Percentiles rank a stretch among this genome's conserved stretches.
Evolutionary conservation across 2,888 invertebrate genomes (phyloP).

Genomic region (Nomada flava): DNA sequence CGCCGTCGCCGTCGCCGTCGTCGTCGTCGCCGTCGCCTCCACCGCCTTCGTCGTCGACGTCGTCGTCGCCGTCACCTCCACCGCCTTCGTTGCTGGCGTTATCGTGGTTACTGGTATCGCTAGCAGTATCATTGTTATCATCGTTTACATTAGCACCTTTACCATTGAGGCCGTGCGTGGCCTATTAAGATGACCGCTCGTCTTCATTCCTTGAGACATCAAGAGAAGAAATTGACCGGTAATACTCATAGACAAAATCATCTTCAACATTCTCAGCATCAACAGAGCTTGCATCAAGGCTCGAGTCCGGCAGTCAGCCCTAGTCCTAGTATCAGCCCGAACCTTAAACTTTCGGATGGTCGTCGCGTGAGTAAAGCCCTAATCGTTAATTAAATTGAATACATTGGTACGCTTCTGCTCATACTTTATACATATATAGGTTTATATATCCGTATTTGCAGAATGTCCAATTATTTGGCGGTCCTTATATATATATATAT

Average conservation of each 20-base stretch:
- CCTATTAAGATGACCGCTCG: conserved; percentile 84
- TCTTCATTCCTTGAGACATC: conserved; percentile 83
- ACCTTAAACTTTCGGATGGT: conserved; percentile 83
- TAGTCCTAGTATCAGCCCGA: conserved; percentile 81
- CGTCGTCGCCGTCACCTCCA: not conserved
- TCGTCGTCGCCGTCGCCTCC: conserved; percentile 39
- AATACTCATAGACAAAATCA: conserved; percentile 73
- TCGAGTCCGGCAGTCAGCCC: conserved; percentile 80
- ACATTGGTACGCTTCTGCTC: too few relatives aligned
- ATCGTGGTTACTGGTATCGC: conserved; percentile 11
- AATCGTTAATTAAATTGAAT: too few relatives aligned
- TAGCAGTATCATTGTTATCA: conserved; percentile 11
- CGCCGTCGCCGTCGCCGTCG: not conserved
- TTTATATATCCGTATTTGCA: too few relatives aligned
- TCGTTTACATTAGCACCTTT: conserved; percentile 31
- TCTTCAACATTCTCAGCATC: conserved; percentile 71
- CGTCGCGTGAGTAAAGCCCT: conserved; percentile 79
- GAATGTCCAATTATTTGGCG: too few relatives aligned
- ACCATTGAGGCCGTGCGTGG: conserved; percentile 77
- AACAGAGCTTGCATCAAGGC: conserved; percentile 70
- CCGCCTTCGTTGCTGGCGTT: conserved; percentile 40
- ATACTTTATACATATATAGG: not conserved
- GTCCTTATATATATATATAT: too few relatives aligned
- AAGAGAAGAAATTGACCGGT: conserved; percentile 80
- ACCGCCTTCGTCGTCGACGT: too few relatives aligned